These are phyloP conservation scores for Gallinago solitaria DNA, from an alignment of 2,797 vertebrate species.

Conservation along the genomic window DNA sequence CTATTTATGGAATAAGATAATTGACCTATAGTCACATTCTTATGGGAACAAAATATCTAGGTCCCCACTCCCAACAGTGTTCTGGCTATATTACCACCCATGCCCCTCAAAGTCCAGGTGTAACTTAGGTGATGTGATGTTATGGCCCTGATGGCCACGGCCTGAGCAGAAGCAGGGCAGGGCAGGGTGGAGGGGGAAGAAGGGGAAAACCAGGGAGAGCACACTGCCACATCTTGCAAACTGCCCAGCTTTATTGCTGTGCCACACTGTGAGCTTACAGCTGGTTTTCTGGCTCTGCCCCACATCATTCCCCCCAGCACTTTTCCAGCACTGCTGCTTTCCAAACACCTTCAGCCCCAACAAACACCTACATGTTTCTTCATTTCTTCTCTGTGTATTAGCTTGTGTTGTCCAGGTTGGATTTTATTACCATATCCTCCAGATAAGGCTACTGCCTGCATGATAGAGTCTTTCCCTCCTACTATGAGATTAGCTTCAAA, in stretches of 20 bases:
- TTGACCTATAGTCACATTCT: too few relatives aligned
- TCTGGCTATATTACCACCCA: too few relatives aligned
- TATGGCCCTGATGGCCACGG: too few relatives aligned
- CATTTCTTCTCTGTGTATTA: neutral
- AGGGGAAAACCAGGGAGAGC: too few relatives aligned
- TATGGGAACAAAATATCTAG: too few relatives aligned
- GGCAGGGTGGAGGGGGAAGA: too few relatives aligned
- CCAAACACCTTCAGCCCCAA: neutral
- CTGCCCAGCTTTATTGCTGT: neutral
- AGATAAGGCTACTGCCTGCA: slow-evolving; percentile 31
- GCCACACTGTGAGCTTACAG: neutral
- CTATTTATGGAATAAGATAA: too few relatives aligned
- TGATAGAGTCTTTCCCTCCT: slow-evolving; percentile 23
- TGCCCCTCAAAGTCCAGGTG: too few relatives aligned
- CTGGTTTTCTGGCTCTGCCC: neutral
- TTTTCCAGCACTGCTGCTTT: neutral
- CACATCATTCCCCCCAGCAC: neutral
- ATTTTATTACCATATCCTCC: slow-evolving; percentile 41
- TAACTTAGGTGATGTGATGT: too few relatives aligned
- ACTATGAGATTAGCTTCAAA: slow-evolving; percentile 35
- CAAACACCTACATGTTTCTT: neutral
- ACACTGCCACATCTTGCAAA: neutral
- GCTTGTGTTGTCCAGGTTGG: neutral
- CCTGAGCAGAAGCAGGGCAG: too few relatives aligned
- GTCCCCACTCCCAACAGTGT: too few relatives aligned